Evolutionary conservation across 2,797 vertebrate genomes (phyloP).

Genomic region (Gallinago solitaria): DNA sequence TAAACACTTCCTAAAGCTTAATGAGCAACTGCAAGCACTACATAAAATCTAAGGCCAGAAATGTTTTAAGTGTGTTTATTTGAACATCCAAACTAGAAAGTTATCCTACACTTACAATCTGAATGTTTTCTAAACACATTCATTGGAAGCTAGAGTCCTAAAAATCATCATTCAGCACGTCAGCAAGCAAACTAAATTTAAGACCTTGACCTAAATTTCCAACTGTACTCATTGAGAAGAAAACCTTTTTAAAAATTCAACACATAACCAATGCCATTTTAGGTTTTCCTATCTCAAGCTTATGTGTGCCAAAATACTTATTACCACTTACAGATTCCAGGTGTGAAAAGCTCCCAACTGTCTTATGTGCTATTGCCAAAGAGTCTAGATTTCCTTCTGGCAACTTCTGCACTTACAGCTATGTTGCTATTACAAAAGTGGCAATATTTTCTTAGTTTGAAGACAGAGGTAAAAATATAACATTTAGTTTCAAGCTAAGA

Average conservation of each 20-base stretch:
- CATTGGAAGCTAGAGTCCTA: not conserved
- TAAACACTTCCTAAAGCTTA: not conserved
- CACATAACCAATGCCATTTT: not conserved
- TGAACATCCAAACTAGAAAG: not conserved
- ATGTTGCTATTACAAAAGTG: conserved; percentile 24
- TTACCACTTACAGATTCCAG: conserved; percentile 32
- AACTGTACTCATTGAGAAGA: not conserved
- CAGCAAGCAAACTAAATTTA: not conserved
- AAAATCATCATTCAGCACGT: not conserved
- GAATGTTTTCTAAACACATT: not conserved
- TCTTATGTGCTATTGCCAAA: conserved; percentile 3
- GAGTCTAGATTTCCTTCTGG: conserved; percentile 24
- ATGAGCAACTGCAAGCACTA: not conserved
- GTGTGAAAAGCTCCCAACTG: conserved; percentile 45
- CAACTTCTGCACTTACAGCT: conserved; percentile 12
- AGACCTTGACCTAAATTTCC: not conserved
- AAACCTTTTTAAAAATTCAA: not conserved
- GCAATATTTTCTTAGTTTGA: conserved; percentile 6
- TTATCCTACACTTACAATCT: not conserved
- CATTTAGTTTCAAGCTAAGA: not conserved
- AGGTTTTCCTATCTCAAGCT: not conserved
- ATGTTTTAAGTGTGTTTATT: not conserved
- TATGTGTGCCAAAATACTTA: not conserved
- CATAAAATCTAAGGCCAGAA: not conserved
- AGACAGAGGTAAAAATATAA: conserved; percentile 7